phyloP scores from a whole-genome alignment of 2,797 vertebrate genomes.

The Xyrichtys novacula region DNA sequence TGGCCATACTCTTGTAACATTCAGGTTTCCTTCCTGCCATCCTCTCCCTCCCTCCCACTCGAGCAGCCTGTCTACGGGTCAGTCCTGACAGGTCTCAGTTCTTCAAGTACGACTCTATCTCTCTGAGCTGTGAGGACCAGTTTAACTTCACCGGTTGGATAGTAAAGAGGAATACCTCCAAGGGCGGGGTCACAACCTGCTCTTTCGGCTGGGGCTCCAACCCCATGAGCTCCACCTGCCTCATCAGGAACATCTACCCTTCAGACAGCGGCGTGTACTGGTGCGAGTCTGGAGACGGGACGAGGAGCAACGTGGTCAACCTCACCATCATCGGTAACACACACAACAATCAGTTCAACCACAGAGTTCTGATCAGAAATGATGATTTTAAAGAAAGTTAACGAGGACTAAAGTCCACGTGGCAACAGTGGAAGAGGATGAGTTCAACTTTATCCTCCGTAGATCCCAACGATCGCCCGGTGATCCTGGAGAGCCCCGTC shows the following conservation, averaged over 20 bases:
- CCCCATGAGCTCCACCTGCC: constrained; percentile 4
- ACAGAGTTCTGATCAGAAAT: too few relatives aligned
- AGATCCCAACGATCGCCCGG: constrained; percentile 28
- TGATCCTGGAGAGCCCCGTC: constrained; percentile 63
- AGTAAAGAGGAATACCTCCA: constrained; percentile 52
- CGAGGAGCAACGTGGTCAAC: constrained; percentile 38
- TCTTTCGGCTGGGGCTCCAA: constrained; percentile 42
- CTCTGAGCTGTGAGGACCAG: constrained; percentile 43
- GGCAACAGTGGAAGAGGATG: background rate
- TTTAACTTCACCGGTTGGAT: constrained; percentile 50
- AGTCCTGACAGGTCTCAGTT: constrained; percentile 59
- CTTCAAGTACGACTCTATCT: constrained; percentile 43
- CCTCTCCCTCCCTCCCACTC: too few relatives aligned
- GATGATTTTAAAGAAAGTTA: too few relatives aligned
- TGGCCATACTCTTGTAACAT: too few relatives aligned
- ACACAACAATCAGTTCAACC: too few relatives aligned
- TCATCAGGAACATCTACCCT: constrained; percentile 46
- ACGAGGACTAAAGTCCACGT: too few relatives aligned
- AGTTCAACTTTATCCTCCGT: accelerated
- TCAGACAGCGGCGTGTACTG: constrained; percentile 61
- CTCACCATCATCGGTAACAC: constrained; percentile 59
- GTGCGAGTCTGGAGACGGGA: constrained; percentile 50
- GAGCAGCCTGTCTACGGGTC: constrained; percentile 53
- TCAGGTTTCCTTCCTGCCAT: too few relatives aligned
- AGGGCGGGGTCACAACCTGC: constrained; percentile 29